Conservation (phyloP, 2,888 invertebrate genomes). For the Orthonychiurus folsomi region DNA sequence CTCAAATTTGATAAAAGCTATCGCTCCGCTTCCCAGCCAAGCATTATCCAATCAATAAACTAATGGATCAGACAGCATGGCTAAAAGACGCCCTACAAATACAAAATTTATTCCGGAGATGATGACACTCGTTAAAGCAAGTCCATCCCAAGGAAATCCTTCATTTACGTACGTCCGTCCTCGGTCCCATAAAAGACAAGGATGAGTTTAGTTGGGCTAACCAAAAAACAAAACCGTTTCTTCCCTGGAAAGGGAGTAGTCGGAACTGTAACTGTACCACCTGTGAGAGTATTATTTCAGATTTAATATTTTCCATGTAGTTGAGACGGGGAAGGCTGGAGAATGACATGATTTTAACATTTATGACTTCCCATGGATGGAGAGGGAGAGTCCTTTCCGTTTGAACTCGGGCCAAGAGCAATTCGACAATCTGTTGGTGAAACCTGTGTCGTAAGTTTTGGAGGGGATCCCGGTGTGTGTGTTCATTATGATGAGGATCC, state of each 20-base stretch:
- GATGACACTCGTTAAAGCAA: too few relatives aligned
- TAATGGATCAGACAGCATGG: too few relatives aligned
- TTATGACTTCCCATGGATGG: constrained; percentile 12
- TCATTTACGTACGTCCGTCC: neutral
- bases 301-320: neutral
- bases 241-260: too few relatives aligned
- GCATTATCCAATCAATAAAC: too few relatives aligned
- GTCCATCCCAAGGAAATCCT: too few relatives aligned
- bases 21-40: too few relatives aligned
- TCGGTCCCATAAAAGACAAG: neutral
- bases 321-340: neutral
- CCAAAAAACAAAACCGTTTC: too few relatives aligned
- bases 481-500: neutral
- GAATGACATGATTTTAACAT: constrained; percentile 7
- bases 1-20: too few relatives aligned
- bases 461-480: neutral
- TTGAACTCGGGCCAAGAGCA: constrained; percentile 20
- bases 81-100: too few relatives aligned
- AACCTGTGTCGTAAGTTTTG: neutral
- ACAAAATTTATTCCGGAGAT: too few relatives aligned
- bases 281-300: neutral
- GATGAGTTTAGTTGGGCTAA: neutral
- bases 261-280: too few relatives aligned
- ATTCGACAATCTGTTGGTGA: constrained; percentile 4
- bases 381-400: too few relatives aligned